These are phyloP conservation scores for Motacilla tschutschensis DNA, from an alignment of 2,113 vertebrate genomes.

Conservation along the genomic window DNA sequence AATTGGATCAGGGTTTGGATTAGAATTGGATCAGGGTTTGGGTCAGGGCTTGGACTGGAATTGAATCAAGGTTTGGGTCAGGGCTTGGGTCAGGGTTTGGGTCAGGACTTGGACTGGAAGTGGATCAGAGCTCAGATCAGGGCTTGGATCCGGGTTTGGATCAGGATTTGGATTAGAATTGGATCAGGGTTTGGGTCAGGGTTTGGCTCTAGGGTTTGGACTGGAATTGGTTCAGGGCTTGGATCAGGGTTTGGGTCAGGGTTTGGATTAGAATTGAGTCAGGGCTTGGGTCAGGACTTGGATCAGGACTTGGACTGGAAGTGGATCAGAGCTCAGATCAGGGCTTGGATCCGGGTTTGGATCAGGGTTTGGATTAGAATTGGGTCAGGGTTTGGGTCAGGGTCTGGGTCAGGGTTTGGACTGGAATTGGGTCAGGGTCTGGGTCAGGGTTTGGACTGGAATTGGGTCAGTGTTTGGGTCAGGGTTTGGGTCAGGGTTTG, in stretches of 20 bases:
- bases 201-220: too few species aligned
- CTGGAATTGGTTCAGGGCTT: accelerated
- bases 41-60: too few species aligned
- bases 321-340: too few species aligned
- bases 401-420: too few species aligned
- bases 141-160: not conserved
- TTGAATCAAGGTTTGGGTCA: accelerated
- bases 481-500: accelerated
- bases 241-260: not conserved
- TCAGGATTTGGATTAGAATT: accelerated
- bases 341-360: accelerated
- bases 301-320: not conserved
- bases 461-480: not conserved
- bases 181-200: not conserved
- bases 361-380: accelerated
- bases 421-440: too few species aligned
- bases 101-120: too few species aligned
- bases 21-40: not conserved
- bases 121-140: too few species aligned
- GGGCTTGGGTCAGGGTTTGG: too few species aligned
- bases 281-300: not conserved
- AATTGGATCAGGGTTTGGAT: not conserved
- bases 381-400: not conserved
- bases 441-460: not conserved
- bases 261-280: too few species aligned